These are phyloP conservation scores for Ceratina calcarata DNA, from an alignment of 1,140 invertebrate species.

Conservation along the genomic window DNA sequence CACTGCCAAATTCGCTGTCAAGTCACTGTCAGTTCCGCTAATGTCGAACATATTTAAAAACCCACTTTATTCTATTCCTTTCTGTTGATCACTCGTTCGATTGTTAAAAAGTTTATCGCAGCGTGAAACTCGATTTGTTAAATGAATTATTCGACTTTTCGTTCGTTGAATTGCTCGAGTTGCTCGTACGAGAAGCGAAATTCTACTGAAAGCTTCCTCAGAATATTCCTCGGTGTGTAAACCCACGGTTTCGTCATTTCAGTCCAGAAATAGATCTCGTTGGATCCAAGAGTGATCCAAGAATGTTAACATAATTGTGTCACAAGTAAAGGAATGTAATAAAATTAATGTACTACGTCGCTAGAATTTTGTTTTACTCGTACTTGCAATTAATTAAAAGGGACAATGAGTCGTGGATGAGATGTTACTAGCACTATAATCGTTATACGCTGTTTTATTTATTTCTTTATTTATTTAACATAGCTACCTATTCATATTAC, in stretches of 20 bases:
- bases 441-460: conserved; percentile 12
- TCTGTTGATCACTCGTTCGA: too few relatives aligned
- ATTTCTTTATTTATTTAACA: conserved; percentile 18
- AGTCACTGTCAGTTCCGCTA: too few relatives aligned
- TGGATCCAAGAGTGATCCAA: conserved; percentile 59
- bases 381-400: conserved; percentile 61
- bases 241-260: conserved; percentile 70
- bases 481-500: conserved; percentile 3
- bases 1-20: too few relatives aligned
- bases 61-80: too few relatives aligned
- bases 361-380: conserved; percentile 54
- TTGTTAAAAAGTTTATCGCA: too few relatives aligned
- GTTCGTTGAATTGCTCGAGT: too few relatives aligned
- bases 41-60: too few relatives aligned
- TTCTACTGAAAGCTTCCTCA: too few relatives aligned
- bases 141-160: too few relatives aligned
- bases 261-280: conserved; percentile 78
- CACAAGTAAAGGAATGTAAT: conserved; percentile 24
- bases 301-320: too few relatives aligned
- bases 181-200: conserved; percentile 6
- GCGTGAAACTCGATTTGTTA: too few relatives aligned
- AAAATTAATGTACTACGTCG: conserved; percentile 37
- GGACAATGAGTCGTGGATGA: conserved; percentile 10
- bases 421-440: conserved; percentile 60
- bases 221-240: conserved; percentile 40